phyloP scores from a whole-genome alignment of 2,797 vertebrate genomes.

The Micromesistius poutassou region DNA sequence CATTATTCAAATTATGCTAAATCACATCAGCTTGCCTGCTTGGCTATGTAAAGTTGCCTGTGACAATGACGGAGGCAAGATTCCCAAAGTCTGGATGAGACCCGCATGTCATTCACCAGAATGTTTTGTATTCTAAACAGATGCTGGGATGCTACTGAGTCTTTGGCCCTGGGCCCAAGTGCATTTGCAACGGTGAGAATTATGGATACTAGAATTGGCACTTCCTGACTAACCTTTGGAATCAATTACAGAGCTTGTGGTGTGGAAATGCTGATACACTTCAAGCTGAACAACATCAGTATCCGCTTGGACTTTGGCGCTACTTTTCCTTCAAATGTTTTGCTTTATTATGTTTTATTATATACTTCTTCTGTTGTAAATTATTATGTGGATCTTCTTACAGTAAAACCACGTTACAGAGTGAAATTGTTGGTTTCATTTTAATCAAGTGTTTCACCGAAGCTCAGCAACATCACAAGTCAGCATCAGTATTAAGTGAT shows the following conservation, averaged over 20 bases:
- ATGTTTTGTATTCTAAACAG: constrained; percentile 60
- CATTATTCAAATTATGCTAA: constrained; percentile 83
- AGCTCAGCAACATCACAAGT: not conserved
- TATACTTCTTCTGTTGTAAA: not conserved
- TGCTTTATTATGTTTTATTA: not conserved
- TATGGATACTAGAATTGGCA: constrained; percentile 25
- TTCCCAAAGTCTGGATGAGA: constrained; percentile 57
- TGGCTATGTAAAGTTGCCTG: constrained; percentile 66
- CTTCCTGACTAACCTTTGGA: constrained; percentile 38
- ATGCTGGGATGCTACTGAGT: constrained; percentile 45
- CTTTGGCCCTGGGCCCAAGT: constrained; percentile 42
- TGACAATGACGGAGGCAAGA: constrained; percentile 69
- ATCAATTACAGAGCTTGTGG: constrained; percentile 24
- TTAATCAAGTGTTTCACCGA: not conserved
- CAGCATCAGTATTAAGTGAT: not conserved
- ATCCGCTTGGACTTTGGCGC: not conserved
- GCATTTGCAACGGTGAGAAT: constrained; percentile 38
- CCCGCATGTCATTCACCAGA: constrained; percentile 56
- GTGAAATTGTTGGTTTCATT: not conserved
- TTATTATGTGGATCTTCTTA: not conserved
- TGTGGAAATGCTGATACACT: constrained; percentile 16
- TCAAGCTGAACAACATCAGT: constrained; percentile 12
- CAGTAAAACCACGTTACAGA: not conserved
- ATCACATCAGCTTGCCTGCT: constrained; percentile 74
- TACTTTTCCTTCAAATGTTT: not conserved